phyloP scores from a whole-genome alignment of 1,140 invertebrate genomes.

The Eufriesea mexicana region DNA sequence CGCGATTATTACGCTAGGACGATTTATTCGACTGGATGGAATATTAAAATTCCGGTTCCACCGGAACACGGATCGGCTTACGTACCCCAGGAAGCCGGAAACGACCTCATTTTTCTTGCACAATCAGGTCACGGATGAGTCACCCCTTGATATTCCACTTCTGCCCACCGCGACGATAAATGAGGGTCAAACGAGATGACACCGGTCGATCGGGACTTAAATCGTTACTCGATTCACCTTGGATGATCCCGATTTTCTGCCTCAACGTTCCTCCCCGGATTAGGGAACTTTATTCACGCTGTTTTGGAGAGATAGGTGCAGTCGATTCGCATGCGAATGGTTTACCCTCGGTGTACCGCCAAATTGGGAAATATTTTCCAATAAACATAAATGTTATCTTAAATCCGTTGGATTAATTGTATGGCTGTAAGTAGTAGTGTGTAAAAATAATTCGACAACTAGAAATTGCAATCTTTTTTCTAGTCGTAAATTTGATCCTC shows the following conservation, averaged over 20 bases:
- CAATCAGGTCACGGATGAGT: constrained; percentile 22
- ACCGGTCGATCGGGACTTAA: not conserved
- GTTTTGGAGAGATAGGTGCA: not conserved
- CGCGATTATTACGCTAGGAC: not conserved
- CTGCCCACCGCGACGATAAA: constrained; percentile 4
- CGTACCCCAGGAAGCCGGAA: constrained; percentile 25
- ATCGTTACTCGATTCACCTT: not conserved
- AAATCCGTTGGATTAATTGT: no score
- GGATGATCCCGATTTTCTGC: not conserved
- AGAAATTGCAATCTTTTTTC: no score
- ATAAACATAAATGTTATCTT: no score
- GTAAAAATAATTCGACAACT: no score
- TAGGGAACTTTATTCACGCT: not conserved
- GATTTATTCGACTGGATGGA: constrained; percentile 22
- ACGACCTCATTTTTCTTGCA: constrained; percentile 25
- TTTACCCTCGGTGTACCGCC: no score
- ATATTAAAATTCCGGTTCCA: constrained; percentile 28
- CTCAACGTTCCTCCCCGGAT: no score
- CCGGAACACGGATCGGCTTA: constrained; percentile 27
- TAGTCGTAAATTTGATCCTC: no score
- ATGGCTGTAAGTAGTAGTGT: no score
- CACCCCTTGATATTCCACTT: constrained; percentile 19
- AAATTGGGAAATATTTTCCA: no score
- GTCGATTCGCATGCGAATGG: no score
- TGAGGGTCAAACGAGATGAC: constrained; percentile 2